Evolutionary conservation across 2,888 invertebrate species (phyloP).

Genomic region (Asteroscopus sphinx): DNA sequence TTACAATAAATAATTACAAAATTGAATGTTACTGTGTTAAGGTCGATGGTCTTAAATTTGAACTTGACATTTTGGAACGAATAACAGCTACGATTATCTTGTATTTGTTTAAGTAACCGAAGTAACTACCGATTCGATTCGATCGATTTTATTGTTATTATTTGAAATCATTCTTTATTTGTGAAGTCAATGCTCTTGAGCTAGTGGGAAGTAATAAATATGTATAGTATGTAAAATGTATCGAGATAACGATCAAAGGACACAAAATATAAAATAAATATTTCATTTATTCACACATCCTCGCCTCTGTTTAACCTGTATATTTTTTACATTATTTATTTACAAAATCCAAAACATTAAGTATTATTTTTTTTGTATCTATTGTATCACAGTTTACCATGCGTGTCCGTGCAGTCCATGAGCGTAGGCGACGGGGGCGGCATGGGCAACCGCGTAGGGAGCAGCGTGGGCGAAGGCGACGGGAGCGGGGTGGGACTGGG

Average conservation of each 20-base stretch:
- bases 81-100: constrained; percentile 38
- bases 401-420: constrained; percentile 72
- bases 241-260: constrained; percentile 33
- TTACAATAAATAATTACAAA: too few species aligned
- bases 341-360: constrained; percentile 81
- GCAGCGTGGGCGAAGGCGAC: constrained; percentile 76
- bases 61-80: constrained; percentile 55
- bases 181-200: constrained; percentile 15
- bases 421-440: constrained; percentile 59
- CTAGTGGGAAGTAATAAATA: constrained; percentile 8
- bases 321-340: constrained; percentile 80
- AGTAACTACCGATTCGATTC: constrained; percentile 40
- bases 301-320: constrained; percentile 80
- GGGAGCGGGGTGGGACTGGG: constrained; percentile 82
- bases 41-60: constrained; percentile 55
- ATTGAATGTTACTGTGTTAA: constrained; percentile 62
- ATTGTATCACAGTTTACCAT: constrained; percentile 87
- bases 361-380: constrained; percentile 84
- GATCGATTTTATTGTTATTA: constrained; percentile 29
- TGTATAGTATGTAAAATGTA: constrained; percentile 13
- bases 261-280: constrained; percentile 65
- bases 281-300: constrained; percentile 88
- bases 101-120: constrained; percentile 48
- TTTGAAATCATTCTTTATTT: constrained; percentile 22
- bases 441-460: constrained; percentile 61